These are phyloP conservation scores for Pterophyllum scalare DNA, from an alignment of 2,113 vertebrate species.

Conservation along the genomic window DNA sequence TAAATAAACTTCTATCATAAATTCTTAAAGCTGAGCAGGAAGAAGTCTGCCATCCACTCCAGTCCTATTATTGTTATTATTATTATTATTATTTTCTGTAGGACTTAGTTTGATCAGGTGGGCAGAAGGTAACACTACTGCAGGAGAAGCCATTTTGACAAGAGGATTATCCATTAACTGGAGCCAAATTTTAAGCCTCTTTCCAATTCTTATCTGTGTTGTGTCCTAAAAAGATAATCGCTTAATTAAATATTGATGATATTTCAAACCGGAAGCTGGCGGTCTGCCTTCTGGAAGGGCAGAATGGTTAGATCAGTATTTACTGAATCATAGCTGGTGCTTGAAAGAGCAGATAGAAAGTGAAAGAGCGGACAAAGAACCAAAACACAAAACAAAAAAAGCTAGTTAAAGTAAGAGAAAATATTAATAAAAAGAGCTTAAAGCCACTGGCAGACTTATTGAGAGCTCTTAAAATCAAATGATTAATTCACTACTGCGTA, in stretches of 20 bases:
- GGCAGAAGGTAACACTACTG: conserved; percentile 37
- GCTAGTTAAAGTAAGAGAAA: not conserved
- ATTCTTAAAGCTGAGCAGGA: not conserved
- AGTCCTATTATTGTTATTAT: not conserved
- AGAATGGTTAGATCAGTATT: conserved; percentile 39
- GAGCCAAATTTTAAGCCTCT: conserved; percentile 65
- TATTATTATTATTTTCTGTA: conserved; percentile 8
- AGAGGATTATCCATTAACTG: conserved; percentile 68
- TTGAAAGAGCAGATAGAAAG: not conserved
- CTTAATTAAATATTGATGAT: conserved; percentile 79
- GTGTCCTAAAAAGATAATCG: conserved; percentile 72
- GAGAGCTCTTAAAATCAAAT: conserved; percentile 72
- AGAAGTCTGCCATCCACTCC: not conserved
- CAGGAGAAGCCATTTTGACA: conserved; percentile 51
- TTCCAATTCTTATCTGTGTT: conserved; percentile 62
- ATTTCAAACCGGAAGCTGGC: conserved; percentile 64
- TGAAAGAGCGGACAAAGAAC: not conserved
- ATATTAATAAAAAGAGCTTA: conserved; percentile 18
- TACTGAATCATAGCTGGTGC: conserved; percentile 31
- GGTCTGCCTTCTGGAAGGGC: conserved; percentile 46
- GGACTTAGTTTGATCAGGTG: conserved; percentile 50
- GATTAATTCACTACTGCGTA: conserved; percentile 73
- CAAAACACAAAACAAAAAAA: not conserved
- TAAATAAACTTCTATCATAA: not conserved
- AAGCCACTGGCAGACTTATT: conserved; percentile 17